Evolutionary conservation across 2,888 invertebrate species (phyloP).

Genomic region (Volucella inanis): DNA sequence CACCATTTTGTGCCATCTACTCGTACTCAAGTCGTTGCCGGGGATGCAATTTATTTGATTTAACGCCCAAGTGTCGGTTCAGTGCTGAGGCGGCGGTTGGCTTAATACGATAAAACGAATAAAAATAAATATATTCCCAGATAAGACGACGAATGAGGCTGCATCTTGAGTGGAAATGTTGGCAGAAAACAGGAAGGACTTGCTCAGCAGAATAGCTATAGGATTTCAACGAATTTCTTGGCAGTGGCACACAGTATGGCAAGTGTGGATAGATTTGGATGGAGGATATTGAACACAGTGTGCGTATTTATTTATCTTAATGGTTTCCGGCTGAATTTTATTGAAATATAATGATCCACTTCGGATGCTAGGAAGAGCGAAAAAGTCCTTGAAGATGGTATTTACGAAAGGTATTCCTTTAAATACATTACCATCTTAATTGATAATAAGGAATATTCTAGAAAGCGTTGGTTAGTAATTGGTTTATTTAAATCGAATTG

Average conservation of each 20-base stretch:
- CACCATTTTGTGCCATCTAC: slow-evolving; percentile 54
- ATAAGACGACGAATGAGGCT: slow-evolving; percentile 71
- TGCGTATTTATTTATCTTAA: slow-evolving; percentile 77
- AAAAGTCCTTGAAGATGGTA: slow-evolving; percentile 24
- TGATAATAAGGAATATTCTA: too few relatives aligned
- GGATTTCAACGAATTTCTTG: slow-evolving; percentile 62
- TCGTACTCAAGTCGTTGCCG: slow-evolving; percentile 26
- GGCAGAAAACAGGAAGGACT: slow-evolving; percentile 66
- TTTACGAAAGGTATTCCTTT: too few relatives aligned
- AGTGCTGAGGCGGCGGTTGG: slow-evolving; percentile 37
- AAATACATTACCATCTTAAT: too few relatives aligned
- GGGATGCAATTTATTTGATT: slow-evolving; percentile 78
- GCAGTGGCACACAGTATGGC: slow-evolving; percentile 14
- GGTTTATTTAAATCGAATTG: too few relatives aligned
- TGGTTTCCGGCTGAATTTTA: slow-evolving; percentile 78
- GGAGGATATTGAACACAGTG: slow-evolving; percentile 30
- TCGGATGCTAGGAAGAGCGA: slow-evolving; percentile 28
- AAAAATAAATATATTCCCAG: slow-evolving; percentile 73
- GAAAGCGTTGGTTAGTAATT: too few relatives aligned
- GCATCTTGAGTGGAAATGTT: slow-evolving; percentile 66
- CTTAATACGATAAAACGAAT: slow-evolving; percentile 74
- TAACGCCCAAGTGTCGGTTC: slow-evolving; percentile 75
- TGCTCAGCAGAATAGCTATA: slow-evolving; percentile 55
- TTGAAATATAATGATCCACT: slow-evolving; percentile 76
- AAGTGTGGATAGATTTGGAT: slow-evolving; percentile 32